Percentiles rank a stretch among this genome's conserved stretches.
These are phyloP conservation scores for Meiosimyza platycephala DNA, from an alignment of 2,888 invertebrate genomes.

Conservation along the genomic window DNA sequence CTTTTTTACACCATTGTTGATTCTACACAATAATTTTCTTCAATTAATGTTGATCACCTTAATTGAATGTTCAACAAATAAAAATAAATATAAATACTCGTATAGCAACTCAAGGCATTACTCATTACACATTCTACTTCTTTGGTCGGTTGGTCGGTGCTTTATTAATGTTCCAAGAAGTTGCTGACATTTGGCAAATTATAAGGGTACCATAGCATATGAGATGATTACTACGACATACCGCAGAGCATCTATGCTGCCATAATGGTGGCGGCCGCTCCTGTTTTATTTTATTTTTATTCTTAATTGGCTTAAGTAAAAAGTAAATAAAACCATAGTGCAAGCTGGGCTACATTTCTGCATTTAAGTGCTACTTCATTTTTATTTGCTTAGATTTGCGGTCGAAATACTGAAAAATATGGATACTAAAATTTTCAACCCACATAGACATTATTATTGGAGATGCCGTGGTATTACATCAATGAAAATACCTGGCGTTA, in stretches of 20 bases:
- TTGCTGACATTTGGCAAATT: slow-evolving; percentile 28
- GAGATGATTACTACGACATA: too few relatives aligned
- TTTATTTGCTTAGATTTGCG: too few relatives aligned
- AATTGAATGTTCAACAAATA: slow-evolving; percentile 57
- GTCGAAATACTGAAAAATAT: too few relatives aligned
- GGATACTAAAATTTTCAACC: too few relatives aligned
- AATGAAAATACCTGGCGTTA: too few relatives aligned
- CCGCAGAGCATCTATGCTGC: too few relatives aligned
- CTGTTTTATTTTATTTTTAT: background rate
- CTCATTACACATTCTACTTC: background rate
- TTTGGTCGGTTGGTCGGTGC: background rate
- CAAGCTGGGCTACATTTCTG: too few relatives aligned
- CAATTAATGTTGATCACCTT: slow-evolving; percentile 66
- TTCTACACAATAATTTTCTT: slow-evolving; percentile 34
- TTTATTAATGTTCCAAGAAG: slow-evolving; percentile 21
- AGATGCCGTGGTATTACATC: too few relatives aligned
- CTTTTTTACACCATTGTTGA: background rate
- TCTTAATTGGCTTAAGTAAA: slow-evolving; percentile 37
- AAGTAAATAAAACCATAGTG: slow-evolving; percentile 15
- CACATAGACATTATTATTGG: too few relatives aligned
- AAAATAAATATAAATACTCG: background rate
- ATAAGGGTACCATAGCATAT: slow-evolving; percentile 19
- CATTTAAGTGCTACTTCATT: too few relatives aligned
- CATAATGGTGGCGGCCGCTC: background rate
- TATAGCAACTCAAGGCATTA: background rate